Base-by-base conservation (phyloP, 2,797 vertebrate genomes). In the Catamblyrhynchus diadema region DNA sequence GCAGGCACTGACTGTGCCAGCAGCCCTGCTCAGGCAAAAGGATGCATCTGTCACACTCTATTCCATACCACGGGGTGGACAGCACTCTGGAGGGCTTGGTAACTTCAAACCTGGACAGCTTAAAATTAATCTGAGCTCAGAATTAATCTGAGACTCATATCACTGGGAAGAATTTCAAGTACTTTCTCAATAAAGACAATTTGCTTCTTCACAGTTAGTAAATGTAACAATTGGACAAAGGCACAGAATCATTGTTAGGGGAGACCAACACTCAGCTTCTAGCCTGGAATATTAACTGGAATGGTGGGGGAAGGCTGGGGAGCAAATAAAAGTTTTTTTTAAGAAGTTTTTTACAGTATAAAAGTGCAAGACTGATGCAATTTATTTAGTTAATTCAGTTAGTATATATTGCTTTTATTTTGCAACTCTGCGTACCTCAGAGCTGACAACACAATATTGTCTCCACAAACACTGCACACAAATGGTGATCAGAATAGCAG, bases 361-460 rank as follows among this genome's bases (percentile, higher is more conserved):
- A 14, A 41, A 50, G 28, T 50, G 21, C 21, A 33, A 42, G 28
- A 72, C 7, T 57, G 21, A 66, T 2, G 2, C 8, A n/a, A 39
- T 60, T 77, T 39, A 33, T 41, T 54, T 44, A 23, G 9, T 47
- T 59, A 61, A n/a, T 79, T 72, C 42, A 54, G 14, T 69, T 23
- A 50, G 12, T 24, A 39, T 17, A 35, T 53, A 44, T 14, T 56
- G 53, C 9, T 80, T 82, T 54, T 86, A 77, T 7, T 77, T 41
- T 14, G 18, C 47, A 83, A 3, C 24, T 45, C 6, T 7, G 41
- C 0, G 0, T 48, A 54, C n/a, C 24, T 59, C 60, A 54, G 56
- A 80, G 27, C 12, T 57, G n/a, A 14, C 41, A 79, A 48, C 25
- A 60, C 23, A 41, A 51, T 1, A 35, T 61, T 22, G 33, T 10